These are phyloP conservation scores for Crypturellus undulatus DNA, from an alignment of 2,113 vertebrate genomes.

Conservation along the genomic window DNA sequence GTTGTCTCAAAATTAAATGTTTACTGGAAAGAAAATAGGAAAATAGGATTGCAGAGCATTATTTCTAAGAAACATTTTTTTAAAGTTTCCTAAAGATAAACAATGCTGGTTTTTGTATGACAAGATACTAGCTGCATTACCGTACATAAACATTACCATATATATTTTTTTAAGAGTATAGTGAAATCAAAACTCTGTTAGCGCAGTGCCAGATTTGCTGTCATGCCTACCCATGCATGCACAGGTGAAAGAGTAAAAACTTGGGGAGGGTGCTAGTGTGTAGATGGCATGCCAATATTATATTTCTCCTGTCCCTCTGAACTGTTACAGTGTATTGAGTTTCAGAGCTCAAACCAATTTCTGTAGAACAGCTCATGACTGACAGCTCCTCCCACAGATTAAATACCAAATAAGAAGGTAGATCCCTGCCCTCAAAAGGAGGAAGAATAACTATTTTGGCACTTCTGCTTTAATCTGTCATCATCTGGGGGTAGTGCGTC, in stretches of 20 bases:
- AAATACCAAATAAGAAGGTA: not conserved
- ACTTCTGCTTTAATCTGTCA: slow-evolving; percentile 7
- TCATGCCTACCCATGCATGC: not conserved
- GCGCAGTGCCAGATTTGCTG: not conserved
- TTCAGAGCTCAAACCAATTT: not conserved
- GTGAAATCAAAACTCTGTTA: not conserved
- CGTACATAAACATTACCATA: not conserved
- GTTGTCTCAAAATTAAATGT: not conserved
- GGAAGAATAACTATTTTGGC: slow-evolving; percentile 39
- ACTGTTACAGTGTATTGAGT: not conserved
- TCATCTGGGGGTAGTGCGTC: not conserved
- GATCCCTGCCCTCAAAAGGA: not conserved
- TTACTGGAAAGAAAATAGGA: not conserved
- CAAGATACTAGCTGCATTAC: not conserved
- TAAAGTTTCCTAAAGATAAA: not conserved
- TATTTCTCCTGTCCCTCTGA: not conserved
- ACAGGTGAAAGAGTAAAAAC: not conserved
- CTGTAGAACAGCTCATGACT: not conserved
- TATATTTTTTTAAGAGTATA: not conserved
- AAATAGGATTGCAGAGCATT: not conserved
- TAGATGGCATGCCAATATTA: not conserved
- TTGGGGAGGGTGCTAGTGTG: fast-evolving
- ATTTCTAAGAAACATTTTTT: not conserved
- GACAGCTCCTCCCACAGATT: not conserved
- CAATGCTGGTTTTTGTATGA: not conserved